Evolutionary conservation across 2,797 vertebrate species (phyloP), one percentile per base, ranked within the genome.

Genomic region (Gymnothorax javanicus): DNA sequence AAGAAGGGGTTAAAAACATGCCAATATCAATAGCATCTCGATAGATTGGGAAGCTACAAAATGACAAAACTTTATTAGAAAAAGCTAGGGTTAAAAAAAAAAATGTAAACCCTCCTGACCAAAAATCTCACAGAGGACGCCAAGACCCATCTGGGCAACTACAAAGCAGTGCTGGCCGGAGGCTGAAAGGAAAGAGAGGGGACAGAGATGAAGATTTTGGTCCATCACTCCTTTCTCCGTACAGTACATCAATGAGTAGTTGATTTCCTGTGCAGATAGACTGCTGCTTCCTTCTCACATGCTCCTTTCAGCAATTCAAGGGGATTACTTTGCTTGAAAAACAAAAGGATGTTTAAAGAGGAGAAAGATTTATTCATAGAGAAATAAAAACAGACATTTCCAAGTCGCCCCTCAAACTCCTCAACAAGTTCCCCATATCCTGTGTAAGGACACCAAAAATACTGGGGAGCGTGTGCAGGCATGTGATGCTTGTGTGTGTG

Each of bases 21-120:
- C 17, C 9, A 0, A 17, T 90, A 87, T 90, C 89, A 87, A 7
- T 57, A 86, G 87, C 23, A 6, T 25, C 81, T 86, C n/a, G 62
- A 25, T 77, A 57, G 9, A 43, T n/a, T n/a, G 64, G 59, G 43
- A 25, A 20, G n/a, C 20, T n/a, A 82, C 43, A 3, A 20, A 52
- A 56, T 15, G 54, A 13, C n/a, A 62, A 43, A 43, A 57, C 17
- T 50, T 25, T 57, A 27, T 64, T n/a, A 67, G 27, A 84, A 3
- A 50, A 43, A 33, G 50, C 52, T 27, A 57, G 71, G 0, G 23
- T 33, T 25, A n/a, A 20, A 59, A 75, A 79, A 79, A 79, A 54
- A 52, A 7, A 17, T 56, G 59, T 25, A 52, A 86, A 82, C 75
- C 75, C 12, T 1, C 75, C 85, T 25, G n/a, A 62, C 27, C 20